Evolutionary conservation across 2,797 vertebrate genomes (phyloP).

Genomic region (Luscinia luscinia): DNA sequence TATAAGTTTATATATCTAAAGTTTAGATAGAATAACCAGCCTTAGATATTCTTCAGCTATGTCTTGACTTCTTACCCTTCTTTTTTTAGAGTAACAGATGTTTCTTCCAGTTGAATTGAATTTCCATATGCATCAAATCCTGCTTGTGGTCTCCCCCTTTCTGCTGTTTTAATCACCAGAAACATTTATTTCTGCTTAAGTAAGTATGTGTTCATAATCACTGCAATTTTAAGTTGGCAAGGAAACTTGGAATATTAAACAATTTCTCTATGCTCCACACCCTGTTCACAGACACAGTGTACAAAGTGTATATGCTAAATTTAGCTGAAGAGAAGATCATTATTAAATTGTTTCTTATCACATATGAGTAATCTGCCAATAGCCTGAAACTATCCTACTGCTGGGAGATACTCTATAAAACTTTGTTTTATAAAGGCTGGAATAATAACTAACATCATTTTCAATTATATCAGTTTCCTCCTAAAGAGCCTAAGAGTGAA

Average conservation of each 20-base stretch:
- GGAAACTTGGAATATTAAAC: constrained; percentile 28
- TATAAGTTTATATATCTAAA: background rate
- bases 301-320: background rate
- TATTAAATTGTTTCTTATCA: constrained; percentile 17
- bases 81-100: background rate
- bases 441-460: background rate
- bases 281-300: background rate
- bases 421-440: background rate
- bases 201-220: background rate
- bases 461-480: background rate
- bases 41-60: background rate
- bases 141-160: background rate
- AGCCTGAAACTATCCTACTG: background rate
- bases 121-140: background rate
- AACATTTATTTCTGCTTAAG: constrained; percentile 20
- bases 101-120: background rate
- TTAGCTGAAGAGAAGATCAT: constrained; percentile 9
- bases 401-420: background rate
- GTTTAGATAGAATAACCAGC: background rate
- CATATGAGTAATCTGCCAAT: constrained; percentile 21
- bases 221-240: constrained; percentile 21
- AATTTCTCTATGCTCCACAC: background rate
- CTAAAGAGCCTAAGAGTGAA: background rate
- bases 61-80: background rate
- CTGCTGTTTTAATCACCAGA: constrained; percentile 8